Evolutionary conservation across 2,797 vertebrate species (phyloP), one percentile per base, ranked within the genome.

Genomic region (Aeoliscus strigatus): DNA sequence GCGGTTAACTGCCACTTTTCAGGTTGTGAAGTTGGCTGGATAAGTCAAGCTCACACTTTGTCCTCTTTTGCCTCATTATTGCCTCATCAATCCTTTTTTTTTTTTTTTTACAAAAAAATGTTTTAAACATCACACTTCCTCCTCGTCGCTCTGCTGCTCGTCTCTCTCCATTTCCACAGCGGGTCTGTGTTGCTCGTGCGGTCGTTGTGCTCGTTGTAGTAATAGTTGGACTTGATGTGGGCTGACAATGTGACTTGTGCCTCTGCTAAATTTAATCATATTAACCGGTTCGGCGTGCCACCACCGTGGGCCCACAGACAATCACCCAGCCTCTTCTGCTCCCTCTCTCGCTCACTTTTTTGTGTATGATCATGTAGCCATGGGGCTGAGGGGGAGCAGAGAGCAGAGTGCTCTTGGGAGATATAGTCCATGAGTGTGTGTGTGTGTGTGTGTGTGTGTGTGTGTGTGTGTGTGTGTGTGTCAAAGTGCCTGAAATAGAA

Each of bases 181-280:
- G 47, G 38, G 35, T 34, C 62, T 36, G 16, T 63, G 75, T 60
- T 66, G 50, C 60, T 67, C 51, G n/a, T n/a, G n/a, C n/a, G n/a
- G n/a, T n/a, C n/a, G n/a, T 55, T 32, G 32, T 54, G 57, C 62
- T 24, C 14, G 40, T 9, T 48, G 52, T 31, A n/a, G 11, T 34
- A 2, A 6, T 16, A 40, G 48, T 43, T 61, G 45, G 78, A 79
- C 83, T 83, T 85, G 75, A 87, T 82, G 75, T 80, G 65, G 68
- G 74, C 69, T 75, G 73, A 85, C 74, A 76, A 83, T 85, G 82
- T 75, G 74, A 76, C 74, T 80, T 72, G 73, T 84, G 74, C 73
- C 73, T 80, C 67, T 69, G 70, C 67, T 81, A 70, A 80, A 87
- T 81, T 61, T 81, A 84, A 85, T 86, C 80, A 79, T 79, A 74